phyloP scores from a whole-genome alignment of 2,888 invertebrate species.

The Melanchra persicariae region DNA sequence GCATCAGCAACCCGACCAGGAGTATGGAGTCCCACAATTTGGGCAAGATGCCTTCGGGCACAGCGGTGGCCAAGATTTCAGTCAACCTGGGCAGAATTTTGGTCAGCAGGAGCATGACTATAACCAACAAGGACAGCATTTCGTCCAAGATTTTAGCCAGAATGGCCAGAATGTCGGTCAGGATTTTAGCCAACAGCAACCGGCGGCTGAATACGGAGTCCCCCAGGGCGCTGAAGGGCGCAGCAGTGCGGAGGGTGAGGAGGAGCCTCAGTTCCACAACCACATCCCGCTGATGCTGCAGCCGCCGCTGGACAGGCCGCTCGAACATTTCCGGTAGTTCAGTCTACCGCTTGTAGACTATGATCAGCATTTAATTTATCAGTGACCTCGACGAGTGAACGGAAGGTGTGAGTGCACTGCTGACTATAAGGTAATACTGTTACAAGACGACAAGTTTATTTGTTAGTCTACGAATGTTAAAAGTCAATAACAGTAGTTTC shows the following conservation, averaged over 20 bases:
- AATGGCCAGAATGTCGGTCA: constrained; percentile 69
- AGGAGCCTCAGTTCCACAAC: constrained; percentile 80
- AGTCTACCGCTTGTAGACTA: constrained; percentile 18
- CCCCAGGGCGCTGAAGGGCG: constrained; percentile 83
- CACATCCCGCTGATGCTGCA: constrained; percentile 87
- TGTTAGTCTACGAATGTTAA: no score
- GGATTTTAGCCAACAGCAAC: constrained; percentile 69
- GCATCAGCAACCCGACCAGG: constrained; percentile 73
- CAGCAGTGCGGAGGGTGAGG: constrained; percentile 77
- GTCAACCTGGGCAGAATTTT: constrained; percentile 67
- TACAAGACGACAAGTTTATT: not conserved
- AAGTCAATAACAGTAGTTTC: not conserved
- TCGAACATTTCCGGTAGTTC: constrained; percentile 85
- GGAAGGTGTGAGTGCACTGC: constrained; percentile 7
- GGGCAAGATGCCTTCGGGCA: constrained; percentile 62
- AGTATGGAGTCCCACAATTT: constrained; percentile 69
- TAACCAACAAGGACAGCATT: constrained; percentile 65
- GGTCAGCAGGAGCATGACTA: constrained; percentile 63
- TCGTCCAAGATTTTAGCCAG: constrained; percentile 64
- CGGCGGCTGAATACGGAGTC: constrained; percentile 78
- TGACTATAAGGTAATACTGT: constrained; percentile 18
- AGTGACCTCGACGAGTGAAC: constrained; percentile 51
- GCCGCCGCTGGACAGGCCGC: constrained; percentile 85
- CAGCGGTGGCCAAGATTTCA: constrained; percentile 60
- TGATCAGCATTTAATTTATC: constrained; percentile 62